Percentiles rank a stretch among this genome's conserved stretches.
phyloP scores from a whole-genome alignment of 2,888 invertebrate genomes.

The Hoplodrina ambigua region DNA sequence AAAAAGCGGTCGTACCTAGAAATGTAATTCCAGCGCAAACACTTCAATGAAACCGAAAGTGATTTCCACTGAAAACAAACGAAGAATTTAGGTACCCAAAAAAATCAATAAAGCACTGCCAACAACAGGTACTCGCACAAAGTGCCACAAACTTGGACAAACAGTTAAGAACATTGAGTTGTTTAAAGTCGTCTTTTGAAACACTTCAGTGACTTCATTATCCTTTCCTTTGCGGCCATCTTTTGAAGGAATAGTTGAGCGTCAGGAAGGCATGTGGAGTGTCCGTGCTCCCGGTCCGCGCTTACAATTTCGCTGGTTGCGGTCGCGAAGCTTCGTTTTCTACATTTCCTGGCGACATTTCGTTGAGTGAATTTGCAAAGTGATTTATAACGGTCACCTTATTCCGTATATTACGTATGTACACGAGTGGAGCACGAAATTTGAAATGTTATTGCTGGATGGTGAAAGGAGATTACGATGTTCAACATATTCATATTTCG shows the following conservation, averaged over 20 bases:
- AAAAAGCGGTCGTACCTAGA: not conserved
- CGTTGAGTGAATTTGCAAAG: constrained; percentile 56
- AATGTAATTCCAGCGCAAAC: not conserved
- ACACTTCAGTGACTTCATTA: constrained; percentile 65
- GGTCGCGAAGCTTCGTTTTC: constrained; percentile 50
- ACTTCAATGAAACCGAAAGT: not conserved
- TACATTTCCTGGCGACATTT: constrained; percentile 60
- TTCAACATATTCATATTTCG: constrained; percentile 19
- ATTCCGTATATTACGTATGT: constrained; percentile 42
- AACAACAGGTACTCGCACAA: constrained; percentile 45
- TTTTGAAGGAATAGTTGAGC: constrained; percentile 61
- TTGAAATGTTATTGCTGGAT: constrained; percentile 51
- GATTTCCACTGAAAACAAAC: constrained; percentile 13
- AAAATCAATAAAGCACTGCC: constrained; percentile 34
- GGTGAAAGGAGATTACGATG: constrained; percentile 44
- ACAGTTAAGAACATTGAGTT: constrained; percentile 63
- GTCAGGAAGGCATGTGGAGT: constrained; percentile 47
- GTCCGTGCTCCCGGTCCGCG: constrained; percentile 30
- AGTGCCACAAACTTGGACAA: constrained; percentile 50
- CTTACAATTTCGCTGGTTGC: constrained; percentile 53
- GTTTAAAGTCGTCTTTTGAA: constrained; percentile 61
- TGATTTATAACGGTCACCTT: constrained; percentile 59
- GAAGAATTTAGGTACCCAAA: constrained; percentile 3
- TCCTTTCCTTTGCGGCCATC: constrained; percentile 63
- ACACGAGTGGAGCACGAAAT: constrained; percentile 38